A percentile compares a stretch with the other conserved stretches of the same genome.
Conservation (phyloP, 30 jellyfish, hydroid and myxozoan genomes). For the Aurelia aurita region DNA sequence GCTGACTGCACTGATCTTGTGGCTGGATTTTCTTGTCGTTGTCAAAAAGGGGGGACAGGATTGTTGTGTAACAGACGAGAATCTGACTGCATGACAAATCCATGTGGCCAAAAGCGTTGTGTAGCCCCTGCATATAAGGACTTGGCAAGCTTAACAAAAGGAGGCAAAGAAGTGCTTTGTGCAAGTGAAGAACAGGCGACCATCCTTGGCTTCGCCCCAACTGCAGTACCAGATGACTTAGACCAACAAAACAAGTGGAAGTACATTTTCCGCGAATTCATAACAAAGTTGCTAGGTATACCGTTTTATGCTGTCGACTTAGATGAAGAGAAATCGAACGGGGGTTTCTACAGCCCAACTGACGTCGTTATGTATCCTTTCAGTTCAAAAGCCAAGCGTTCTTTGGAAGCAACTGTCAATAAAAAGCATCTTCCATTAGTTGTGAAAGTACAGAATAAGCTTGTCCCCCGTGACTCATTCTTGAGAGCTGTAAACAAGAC, state of each 20-base stretch:
- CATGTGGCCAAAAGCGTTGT: constrained; percentile 45
- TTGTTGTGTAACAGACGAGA: constrained; percentile 45
- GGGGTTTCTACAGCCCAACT: constrained; percentile 59
- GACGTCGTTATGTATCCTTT: constrained; percentile 66
- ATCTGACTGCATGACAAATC: constrained; percentile 10
- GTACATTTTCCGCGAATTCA: constrained; percentile 26
- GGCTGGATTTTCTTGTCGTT: constrained; percentile 37
- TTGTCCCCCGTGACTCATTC: constrained; percentile 42
- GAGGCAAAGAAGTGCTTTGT: constrained; percentile 30
- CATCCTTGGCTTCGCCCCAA: not conserved
- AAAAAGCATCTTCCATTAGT: not conserved
- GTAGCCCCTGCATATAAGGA: constrained; percentile 45
- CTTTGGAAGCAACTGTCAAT: not conserved
- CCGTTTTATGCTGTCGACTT: constrained; percentile 47
- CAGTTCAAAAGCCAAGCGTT: constrained; percentile 11
- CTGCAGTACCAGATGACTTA: constrained; percentile 29
- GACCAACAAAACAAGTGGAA: constrained; percentile 26
- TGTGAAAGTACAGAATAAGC: constrained; percentile 21
- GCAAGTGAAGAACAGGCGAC: constrained; percentile 14
- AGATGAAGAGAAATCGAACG: constrained; percentile 55
- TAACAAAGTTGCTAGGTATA: constrained; percentile 20
- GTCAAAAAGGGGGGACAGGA: constrained; percentile 27
- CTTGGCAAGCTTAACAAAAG: not conserved
- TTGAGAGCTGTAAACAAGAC: constrained; percentile 46
- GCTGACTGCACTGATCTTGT: constrained; percentile 54